Conservation (phyloP, 2,113 vertebrate species). For the Clinocottus analis region DNA sequence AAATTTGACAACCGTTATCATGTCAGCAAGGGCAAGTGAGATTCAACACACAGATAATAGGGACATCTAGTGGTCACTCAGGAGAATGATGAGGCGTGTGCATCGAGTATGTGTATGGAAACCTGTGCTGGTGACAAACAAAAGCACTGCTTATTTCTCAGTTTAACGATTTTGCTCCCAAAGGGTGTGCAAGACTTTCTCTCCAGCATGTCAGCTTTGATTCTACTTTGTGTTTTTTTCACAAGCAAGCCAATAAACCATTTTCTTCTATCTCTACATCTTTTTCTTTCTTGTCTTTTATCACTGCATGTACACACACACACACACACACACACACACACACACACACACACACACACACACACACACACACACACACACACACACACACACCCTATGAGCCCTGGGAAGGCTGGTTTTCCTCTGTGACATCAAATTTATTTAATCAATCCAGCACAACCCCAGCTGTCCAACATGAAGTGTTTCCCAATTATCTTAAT, state of each 20-base stretch:
- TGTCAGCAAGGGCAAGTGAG: constrained; percentile 32
- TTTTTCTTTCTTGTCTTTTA: background rate
- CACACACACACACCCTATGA: background rate
- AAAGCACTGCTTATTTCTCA: constrained; percentile 13
- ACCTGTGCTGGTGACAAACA: constrained; percentile 11
- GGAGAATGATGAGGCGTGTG: constrained; percentile 6
- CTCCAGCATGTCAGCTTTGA: constrained; percentile 12
- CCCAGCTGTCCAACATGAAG: constrained; percentile 77
- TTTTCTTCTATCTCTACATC: constrained; percentile 10
- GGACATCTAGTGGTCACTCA: constrained; percentile 71
- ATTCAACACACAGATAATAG: constrained; percentile 63
- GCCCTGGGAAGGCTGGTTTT: constrained; percentile 38
- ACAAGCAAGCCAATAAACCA: constrained; percentile 13
- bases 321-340: background rate
- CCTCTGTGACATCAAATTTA: constrained; percentile 71
- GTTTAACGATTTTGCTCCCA: background rate
- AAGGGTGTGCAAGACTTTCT: constrained; percentile 8
- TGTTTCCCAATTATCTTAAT: constrained; percentile 79
- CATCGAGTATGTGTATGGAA: background rate
- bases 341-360: background rate
- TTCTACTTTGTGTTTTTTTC: constrained; percentile 5
- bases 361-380: background rate
- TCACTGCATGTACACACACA: constrained; percentile 1
- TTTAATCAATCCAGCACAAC: constrained; percentile 73
- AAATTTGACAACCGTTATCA: constrained; percentile 30